Percentiles rank a stretch among this genome's conserved stretches.
Evolutionary conservation across 1,140 invertebrate species (phyloP).

Genomic region (Eriocheir sinensis): DNA sequence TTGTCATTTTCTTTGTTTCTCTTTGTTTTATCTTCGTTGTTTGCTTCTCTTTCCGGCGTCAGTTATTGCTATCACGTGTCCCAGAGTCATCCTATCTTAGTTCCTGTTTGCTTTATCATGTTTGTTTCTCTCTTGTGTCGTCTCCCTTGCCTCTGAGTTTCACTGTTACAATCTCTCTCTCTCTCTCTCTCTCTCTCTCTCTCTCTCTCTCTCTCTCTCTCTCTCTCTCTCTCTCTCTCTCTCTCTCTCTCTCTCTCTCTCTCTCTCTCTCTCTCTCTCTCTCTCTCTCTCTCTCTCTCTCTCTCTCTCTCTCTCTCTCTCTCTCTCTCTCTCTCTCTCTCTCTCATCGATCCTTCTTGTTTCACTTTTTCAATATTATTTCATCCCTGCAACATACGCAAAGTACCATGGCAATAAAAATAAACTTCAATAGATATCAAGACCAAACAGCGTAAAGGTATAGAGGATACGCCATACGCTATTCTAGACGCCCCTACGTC

Average conservation of each 20-base stretch:
- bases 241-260: constrained; percentile 13
- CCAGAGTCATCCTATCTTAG: neutral
- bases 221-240: neutral
- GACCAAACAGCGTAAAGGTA: too few relatives aligned
- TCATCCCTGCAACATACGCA: too few relatives aligned
- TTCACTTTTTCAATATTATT: too few relatives aligned
- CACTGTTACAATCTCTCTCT: neutral
- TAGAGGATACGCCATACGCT: too few relatives aligned
- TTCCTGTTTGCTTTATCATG: neutral
- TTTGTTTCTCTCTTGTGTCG: neutral
- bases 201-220: neutral
- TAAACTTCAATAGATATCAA: too few relatives aligned
- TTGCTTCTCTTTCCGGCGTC: neutral
- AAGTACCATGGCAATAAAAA: too few relatives aligned
- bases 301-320: constrained; percentile 49
- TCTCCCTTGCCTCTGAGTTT: neutral
- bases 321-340: constrained; percentile 43
- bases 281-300: constrained; percentile 29
- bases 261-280: neutral
- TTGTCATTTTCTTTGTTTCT: constrained; percentile 11
- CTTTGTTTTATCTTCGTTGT: neutral
- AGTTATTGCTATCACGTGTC: neutral
- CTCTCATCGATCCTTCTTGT: too few relatives aligned
- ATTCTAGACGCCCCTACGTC: too few relatives aligned
- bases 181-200: neutral